Percentiles rank a stretch among this genome's conserved stretches.
phyloP scores from a whole-genome alignment of 1,140 invertebrate species.

The Cydia pomonella region DNA sequence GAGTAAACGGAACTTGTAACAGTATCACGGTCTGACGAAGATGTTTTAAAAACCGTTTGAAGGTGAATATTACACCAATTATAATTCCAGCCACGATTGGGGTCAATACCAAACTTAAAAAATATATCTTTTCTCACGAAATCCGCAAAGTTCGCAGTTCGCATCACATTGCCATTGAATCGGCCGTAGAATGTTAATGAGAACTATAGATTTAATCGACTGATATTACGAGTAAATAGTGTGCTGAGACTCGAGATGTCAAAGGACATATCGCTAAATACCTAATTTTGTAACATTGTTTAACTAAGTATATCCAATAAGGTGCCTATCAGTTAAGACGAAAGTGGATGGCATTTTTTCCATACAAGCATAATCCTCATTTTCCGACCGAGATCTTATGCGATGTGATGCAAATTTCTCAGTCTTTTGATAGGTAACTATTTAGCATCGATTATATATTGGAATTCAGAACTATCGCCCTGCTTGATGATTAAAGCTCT shows the following conservation, averaged over 20 bases:
- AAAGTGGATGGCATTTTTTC: no score
- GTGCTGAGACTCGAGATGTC: neutral
- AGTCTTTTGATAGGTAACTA: no score
- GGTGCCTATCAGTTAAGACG: no score
- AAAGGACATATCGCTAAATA: neutral
- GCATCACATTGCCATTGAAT: neutral
- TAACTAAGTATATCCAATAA: no score
- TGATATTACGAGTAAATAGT: neutral
- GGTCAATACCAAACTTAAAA: slow-evolving; percentile 23
- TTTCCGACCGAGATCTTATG: no score
- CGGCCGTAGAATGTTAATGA: slow-evolving; percentile 1
- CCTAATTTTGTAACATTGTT: neutral
- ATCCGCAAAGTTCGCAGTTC: neutral
- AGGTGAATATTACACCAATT: slow-evolving; percentile 9
- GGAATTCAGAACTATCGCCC: no score
- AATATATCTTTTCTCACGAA: slow-evolving; percentile 1
- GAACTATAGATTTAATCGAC: neutral
- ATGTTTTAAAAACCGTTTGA: slow-evolving; percentile 11
- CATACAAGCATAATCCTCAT: no score
- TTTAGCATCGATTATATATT: no score
- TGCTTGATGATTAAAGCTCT: no score
- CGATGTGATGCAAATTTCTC: no score
- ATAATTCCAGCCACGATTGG: slow-evolving; percentile 13
- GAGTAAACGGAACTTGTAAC: neutral
- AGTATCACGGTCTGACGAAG: neutral